Conservation (phyloP, 2,113 vertebrate genomes). For the Fukomys damarensis region DNA sequence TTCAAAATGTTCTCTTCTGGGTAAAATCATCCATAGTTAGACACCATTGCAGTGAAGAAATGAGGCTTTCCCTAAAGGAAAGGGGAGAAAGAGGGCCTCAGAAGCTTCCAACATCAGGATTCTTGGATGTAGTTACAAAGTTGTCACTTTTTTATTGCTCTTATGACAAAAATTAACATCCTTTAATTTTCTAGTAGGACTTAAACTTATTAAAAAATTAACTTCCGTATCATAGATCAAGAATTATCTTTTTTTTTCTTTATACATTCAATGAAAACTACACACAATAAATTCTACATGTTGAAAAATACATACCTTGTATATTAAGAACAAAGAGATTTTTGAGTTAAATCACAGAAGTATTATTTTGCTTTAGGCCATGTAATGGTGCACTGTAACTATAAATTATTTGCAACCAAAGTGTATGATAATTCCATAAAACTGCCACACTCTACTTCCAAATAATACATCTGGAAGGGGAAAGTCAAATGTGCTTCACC, state of each 20-base stretch:
- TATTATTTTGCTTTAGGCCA: constrained; percentile 74
- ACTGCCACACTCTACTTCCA: constrained; percentile 47
- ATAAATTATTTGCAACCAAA: constrained; percentile 66
- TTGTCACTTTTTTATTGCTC: neutral
- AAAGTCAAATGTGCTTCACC: constrained; percentile 58
- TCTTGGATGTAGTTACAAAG: neutral
- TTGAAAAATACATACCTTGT: constrained; percentile 55
- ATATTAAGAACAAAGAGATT: constrained; percentile 65
- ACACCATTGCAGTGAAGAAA: neutral
- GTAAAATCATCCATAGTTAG: neutral
- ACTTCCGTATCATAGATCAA: constrained; percentile 9
- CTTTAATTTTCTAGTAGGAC: neutral
- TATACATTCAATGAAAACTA: constrained; percentile 12
- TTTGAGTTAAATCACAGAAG: constrained; percentile 60
- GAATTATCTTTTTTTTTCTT: neutral
- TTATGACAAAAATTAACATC: constrained; percentile 22
- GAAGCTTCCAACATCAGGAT: constrained; percentile 6
- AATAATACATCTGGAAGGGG: constrained; percentile 61
- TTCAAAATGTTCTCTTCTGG: neutral
- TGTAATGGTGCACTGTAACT: constrained; percentile 36
- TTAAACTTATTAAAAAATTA: neutral
- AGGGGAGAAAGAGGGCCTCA: neutral
- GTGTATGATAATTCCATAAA: constrained; percentile 68
- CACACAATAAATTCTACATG: neutral
- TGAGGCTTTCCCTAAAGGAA: neutral